Base-by-base conservation (phyloP, 2,113 vertebrate species). In the Nanorana parkeri region DNA sequence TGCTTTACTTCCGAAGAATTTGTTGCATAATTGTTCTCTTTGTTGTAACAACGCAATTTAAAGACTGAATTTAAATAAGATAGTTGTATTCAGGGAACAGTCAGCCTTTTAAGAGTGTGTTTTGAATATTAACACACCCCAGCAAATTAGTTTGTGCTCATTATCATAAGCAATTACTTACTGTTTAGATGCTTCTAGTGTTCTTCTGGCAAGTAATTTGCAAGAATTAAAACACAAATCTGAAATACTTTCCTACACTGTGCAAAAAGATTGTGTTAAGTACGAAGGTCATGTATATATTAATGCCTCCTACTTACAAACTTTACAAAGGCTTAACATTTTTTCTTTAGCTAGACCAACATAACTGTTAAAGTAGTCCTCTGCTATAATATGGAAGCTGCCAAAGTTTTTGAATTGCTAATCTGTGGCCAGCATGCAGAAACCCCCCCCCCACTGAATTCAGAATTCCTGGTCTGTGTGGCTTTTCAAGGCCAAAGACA, bases 111-210 rank as follows among this genome's bases (percentile, higher is more conserved):
- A 88, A 93, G 92, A 90, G 86, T 87, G 88, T 87, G 92, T 88
- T 91, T 88, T 92, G 92, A 92, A 92, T 93, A 93, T 91, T 92
- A 93, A 92, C 88, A 91, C 88, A 94, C 90, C 90, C 90, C 84
- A 92, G 91, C 91, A 94, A 95, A 96, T 96, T 94, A 95, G 94
- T 93, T 91, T 94, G 93, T 78, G 84, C 90, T 94, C 91, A 91
- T 94, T 94, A 93, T 90, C 93, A 93, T 94, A 94, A 91, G 91
- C 91, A 95, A 93, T 94, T 95, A 92, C 91, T 93, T 93, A 92
- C 90, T 91, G 88, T 92, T 94, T 94, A 94, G 92, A 90, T 92
- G 91, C 84, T 89, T 89, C 82, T 88, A 85, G 47, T 92, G 92
- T 88, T 92, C 92, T 93, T 92, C 91, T 91, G 90, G 90, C 86